Conservation (phyloP, 2,797 vertebrate species). For the Threskiornis aethiopicus region DNA sequence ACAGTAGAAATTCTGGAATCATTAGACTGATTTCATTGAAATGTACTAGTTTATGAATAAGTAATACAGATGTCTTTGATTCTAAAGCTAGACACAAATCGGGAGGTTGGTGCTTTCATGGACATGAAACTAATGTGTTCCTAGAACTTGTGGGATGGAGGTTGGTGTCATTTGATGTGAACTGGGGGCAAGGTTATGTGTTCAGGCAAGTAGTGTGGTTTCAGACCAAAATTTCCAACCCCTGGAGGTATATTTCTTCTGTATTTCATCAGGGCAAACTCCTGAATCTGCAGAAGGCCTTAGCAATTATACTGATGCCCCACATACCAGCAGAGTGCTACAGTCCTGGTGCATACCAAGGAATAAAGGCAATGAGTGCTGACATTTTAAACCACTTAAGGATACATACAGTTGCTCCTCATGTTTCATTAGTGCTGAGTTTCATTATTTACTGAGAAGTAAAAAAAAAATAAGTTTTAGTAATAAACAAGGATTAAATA, state of each 20-base stretch:
- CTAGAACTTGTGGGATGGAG: neutral
- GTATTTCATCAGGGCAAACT: neutral
- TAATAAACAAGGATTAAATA: neutral
- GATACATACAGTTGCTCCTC: neutral
- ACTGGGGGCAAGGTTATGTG: neutral
- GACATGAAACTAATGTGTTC: neutral
- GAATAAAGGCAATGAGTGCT: neutral
- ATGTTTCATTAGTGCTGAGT: neutral
- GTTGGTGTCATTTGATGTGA: neutral
- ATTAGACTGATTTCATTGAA: neutral
- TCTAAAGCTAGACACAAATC: neutral
- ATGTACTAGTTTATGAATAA: neutral
- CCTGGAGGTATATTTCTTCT: neutral
- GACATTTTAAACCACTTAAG: neutral
- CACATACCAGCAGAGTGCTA: neutral
- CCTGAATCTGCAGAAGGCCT: neutral
- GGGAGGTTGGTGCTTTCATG: neutral
- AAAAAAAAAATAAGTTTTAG: neutral
- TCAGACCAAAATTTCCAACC: neutral
- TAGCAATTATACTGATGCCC: neutral
- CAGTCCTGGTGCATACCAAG: neutral
- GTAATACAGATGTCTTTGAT: neutral
- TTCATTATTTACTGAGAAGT: neutral
- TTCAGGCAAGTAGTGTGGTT: neutral
- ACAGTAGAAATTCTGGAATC: neutral